Percentiles rank a stretch among this genome's conserved stretches.
Conservation (phyloP, 2,113 vertebrate genomes). For the Vidua chalybeata region DNA sequence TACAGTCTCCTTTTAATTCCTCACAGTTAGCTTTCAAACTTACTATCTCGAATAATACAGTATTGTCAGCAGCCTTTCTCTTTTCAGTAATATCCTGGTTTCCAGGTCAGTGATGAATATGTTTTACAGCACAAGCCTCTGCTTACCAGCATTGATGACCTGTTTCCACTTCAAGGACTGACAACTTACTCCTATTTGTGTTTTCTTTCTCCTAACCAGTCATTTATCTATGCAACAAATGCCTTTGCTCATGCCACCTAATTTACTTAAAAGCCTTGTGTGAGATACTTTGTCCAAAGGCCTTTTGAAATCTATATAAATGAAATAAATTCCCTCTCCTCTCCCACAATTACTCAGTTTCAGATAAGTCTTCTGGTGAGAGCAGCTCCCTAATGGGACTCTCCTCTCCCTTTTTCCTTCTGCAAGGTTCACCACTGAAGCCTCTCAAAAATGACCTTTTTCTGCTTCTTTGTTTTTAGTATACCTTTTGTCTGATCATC, state of each 20-base stretch:
- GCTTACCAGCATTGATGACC: not conserved
- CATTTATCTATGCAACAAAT: not conserved
- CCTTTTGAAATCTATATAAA: not conserved
- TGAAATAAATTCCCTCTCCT: not conserved
- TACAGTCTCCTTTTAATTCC: not conserved
- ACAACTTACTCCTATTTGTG: not conserved
- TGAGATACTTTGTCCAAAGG: not conserved
- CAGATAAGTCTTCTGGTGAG: not conserved
- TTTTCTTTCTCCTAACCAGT: not conserved
- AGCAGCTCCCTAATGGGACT: not conserved
- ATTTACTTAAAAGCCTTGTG: constrained; percentile 44
- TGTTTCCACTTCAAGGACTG: not conserved
- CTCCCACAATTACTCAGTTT: not conserved
- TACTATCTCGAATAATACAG: not conserved
- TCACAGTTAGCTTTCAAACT: not conserved
- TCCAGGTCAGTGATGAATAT: not conserved
- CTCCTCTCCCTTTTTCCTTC: not conserved
- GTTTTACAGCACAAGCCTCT: not conserved
- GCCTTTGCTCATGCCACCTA: not conserved
- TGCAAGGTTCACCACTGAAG: not conserved
- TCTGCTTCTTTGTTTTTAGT: not conserved
- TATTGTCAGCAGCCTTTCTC: not conserved
- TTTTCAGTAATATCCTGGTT: not conserved
- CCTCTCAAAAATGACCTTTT: not conserved
- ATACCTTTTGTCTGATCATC: not conserved